phyloP scores from a whole-genome alignment of 1,140 invertebrate genomes.

The Ruditapes philippinarum region DNA sequence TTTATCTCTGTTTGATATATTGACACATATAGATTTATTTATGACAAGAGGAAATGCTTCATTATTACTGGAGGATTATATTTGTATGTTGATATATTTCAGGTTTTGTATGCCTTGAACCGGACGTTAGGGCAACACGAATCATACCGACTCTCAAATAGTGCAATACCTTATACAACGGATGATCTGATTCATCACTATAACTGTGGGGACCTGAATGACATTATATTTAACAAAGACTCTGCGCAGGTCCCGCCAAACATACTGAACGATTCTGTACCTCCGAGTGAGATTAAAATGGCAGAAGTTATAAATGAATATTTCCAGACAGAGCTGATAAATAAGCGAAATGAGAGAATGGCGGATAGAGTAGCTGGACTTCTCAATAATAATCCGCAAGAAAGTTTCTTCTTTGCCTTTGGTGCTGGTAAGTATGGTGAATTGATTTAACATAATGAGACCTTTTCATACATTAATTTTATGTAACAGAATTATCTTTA shows the following conservation, averaged over 20 bases:
- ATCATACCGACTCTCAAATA: constrained; percentile 81
- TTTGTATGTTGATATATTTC: too few species aligned
- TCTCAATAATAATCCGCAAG: constrained; percentile 86
- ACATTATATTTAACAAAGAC: constrained; percentile 88
- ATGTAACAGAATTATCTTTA: too few species aligned
- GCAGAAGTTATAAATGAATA: constrained; percentile 88
- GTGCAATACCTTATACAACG: constrained; percentile 85
- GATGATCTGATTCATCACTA: constrained; percentile 89
- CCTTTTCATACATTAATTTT: too few species aligned
- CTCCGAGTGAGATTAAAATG: constrained; percentile 80
- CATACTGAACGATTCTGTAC: constrained; percentile 80
- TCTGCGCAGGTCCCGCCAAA: constrained; percentile 85
- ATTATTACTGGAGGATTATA: too few species aligned
- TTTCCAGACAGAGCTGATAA: constrained; percentile 88
- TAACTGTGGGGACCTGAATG: constrained; percentile 89
- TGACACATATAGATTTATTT: too few species aligned
- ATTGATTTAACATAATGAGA: too few species aligned
- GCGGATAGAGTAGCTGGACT: constrained; percentile 86
- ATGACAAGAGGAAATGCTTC: too few species aligned
- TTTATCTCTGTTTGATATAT: too few species aligned
- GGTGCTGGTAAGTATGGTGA: constrained; percentile 88
- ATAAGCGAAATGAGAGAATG: constrained; percentile 88
- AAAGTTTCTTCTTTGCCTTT: constrained; percentile 89
- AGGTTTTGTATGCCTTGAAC: constrained; percentile 89
- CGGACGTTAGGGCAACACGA: constrained; percentile 88